A percentile compares a stretch with the other conserved stretches of the same genome.
Evolutionary conservation across 2,797 vertebrate species (phyloP).

Genomic region (Lemur catta): DNA sequence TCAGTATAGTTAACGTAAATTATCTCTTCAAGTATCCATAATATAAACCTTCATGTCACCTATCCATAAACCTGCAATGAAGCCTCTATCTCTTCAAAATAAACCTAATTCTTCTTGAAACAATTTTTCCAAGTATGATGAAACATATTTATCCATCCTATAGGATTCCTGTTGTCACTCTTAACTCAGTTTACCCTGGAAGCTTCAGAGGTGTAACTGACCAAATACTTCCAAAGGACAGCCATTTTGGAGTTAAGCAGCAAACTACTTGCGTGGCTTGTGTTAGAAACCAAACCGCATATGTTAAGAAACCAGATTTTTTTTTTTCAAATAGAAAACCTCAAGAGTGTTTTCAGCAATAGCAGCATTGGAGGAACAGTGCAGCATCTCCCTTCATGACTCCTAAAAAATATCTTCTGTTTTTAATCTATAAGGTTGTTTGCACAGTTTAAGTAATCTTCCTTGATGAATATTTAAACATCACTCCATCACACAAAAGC

Average conservation of each 20-base stretch:
- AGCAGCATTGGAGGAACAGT: background rate
- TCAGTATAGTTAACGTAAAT: background rate
- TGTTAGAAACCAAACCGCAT: background rate
- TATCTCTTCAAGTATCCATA: background rate
- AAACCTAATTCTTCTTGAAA: constrained; percentile 26
- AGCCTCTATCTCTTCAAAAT: background rate
- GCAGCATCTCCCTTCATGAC: background rate
- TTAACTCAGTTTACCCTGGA: background rate
- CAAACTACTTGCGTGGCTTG: background rate
- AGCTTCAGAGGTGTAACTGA: background rate
- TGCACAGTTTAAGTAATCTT: background rate
- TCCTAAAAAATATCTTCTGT: background rate
- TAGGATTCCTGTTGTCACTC: background rate
- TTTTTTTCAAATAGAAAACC: background rate
- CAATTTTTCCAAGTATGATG: background rate
- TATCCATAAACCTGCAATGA: background rate
- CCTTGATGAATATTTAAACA: background rate
- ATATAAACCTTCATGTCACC: constrained; percentile 27
- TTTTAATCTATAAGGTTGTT: background rate
- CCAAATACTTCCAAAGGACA: background rate
- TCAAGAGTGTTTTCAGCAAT: background rate
- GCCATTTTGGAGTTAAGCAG: constrained; percentile 3
- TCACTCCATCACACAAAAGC: background rate
- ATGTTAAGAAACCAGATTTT: background rate
- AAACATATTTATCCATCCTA: background rate